These are phyloP conservation scores for Spisula subtruncata DNA, from an alignment of 2,888 invertebrate species.

Conservation along the genomic window DNA sequence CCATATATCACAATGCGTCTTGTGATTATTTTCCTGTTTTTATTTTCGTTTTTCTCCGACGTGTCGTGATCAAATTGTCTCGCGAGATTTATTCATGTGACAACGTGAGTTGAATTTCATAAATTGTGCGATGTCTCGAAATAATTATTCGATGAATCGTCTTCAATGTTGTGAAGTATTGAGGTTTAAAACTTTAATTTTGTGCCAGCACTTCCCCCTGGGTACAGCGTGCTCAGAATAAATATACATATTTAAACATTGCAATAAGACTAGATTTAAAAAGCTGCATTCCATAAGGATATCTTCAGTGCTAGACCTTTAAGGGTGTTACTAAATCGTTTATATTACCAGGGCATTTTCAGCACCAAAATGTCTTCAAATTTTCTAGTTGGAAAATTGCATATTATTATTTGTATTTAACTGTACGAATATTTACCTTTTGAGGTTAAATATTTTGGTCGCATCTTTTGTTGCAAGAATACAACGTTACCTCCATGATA, in stretches of 20 bases:
- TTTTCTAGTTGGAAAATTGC: background rate
- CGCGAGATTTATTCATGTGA: background rate
- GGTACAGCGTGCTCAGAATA: background rate
- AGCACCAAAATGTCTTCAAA: background rate
- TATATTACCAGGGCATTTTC: background rate
- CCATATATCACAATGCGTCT: background rate
- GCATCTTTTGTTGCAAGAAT: too few relatives aligned
- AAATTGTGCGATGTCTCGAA: background rate
- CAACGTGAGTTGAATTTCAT: background rate
- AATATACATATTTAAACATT: background rate
- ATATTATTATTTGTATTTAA: background rate
- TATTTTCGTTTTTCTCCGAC: background rate
- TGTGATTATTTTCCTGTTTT: too few relatives aligned
- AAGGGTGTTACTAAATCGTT: background rate
- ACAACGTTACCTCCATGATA: too few relatives aligned
- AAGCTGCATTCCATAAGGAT: background rate
- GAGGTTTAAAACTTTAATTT: background rate
- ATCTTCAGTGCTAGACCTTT: background rate
- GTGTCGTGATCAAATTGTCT: background rate
- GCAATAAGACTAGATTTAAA: background rate
- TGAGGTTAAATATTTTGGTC: too few relatives aligned
- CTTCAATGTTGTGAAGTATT: background rate
- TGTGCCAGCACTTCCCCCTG: background rate
- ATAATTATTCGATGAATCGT: conserved; percentile 11
- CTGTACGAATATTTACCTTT: too few relatives aligned